Conservation (phyloP, 2,113 vertebrate species). For the Egretta garzetta region DNA sequence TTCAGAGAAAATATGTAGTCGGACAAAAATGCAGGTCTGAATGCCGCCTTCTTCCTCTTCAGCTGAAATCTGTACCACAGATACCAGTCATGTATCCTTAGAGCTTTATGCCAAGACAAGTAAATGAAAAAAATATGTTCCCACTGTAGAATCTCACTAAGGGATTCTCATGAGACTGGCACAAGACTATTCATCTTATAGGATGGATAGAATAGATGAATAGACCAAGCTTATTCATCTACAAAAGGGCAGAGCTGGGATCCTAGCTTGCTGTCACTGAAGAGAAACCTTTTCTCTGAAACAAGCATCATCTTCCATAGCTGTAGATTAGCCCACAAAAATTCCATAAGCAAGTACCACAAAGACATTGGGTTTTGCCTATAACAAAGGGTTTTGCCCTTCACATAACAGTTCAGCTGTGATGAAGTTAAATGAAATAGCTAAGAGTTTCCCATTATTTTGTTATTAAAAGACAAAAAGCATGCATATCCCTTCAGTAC, state of each 20-base stretch:
- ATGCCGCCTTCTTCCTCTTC: background rate
- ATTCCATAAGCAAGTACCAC: background rate
- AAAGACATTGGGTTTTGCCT: background rate
- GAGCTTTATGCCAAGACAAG: background rate
- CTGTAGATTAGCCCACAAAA: background rate
- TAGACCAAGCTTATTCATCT: background rate
- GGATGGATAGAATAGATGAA: no score
- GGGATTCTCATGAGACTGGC: background rate
- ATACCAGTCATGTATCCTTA: background rate
- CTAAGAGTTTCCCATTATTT: background rate
- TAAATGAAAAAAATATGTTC: background rate
- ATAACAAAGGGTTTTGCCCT: background rate
- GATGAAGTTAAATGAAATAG: background rate
- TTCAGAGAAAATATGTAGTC: background rate
- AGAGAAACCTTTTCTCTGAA: background rate
- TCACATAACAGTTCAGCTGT: background rate
- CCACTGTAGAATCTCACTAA: background rate
- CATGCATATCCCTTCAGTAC: background rate
- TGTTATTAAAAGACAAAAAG: background rate
- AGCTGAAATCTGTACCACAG: background rate
- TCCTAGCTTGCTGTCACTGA: background rate
- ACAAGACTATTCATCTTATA: background rate
- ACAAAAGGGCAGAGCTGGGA: background rate
- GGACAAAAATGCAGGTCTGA: background rate
- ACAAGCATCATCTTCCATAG: background rate